Conservation (phyloP, 2,113 vertebrate genomes). For the Rhabdornis inornatus region DNA sequence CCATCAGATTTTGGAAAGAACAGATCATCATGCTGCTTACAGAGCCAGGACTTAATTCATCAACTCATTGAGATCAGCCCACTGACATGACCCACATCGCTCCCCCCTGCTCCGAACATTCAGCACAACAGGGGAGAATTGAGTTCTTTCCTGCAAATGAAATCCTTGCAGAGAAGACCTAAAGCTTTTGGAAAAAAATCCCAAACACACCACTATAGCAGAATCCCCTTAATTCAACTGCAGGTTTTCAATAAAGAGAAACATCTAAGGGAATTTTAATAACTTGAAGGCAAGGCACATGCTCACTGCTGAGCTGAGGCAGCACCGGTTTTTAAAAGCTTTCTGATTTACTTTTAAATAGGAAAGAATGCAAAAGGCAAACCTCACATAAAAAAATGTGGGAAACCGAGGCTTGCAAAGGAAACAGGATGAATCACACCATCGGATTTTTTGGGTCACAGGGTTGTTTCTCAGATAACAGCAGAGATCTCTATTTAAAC, state of each 20-base stretch:
- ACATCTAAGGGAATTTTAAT: background rate
- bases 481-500: background rate
- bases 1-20: background rate
- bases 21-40: background rate
- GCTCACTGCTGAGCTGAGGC: background rate
- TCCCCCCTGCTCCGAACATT: background rate
- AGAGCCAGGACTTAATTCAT: background rate
- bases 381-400: background rate
- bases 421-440: background rate
- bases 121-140: background rate
- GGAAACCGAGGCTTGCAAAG: background rate
- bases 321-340: background rate
- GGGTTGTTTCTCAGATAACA: background rate
- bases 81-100: fast-evolving
- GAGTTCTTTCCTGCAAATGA: background rate
- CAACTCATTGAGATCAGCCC: background rate
- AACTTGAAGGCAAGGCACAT: background rate
- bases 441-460: background rate
- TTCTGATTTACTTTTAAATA: background rate
- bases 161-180: background rate
- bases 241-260: background rate
- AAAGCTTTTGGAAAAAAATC: background rate
- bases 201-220: background rate
- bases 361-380: background rate
- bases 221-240: background rate